These are phyloP conservation scores for Embidobia sp. DNA, from an alignment of 2,888 invertebrate genomes.

Conservation along the genomic window DNA sequence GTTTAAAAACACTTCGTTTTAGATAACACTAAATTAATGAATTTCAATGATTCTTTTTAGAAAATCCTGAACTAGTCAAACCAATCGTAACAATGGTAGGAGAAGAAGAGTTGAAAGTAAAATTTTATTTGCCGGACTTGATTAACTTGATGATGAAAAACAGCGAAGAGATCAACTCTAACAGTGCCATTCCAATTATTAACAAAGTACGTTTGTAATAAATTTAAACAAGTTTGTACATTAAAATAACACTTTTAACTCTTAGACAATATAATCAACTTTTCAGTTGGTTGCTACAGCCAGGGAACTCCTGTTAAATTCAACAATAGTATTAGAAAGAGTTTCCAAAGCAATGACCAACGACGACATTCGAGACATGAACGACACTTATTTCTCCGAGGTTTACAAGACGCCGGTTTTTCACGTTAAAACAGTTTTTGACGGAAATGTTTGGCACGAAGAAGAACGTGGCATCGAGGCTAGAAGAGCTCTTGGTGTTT, in stretches of 20 bases:
- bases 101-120: slow-evolving; percentile 72
- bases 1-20: no score
- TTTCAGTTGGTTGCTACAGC: slow-evolving; percentile 74
- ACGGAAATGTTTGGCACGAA: slow-evolving; percentile 75
- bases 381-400: slow-evolving; percentile 77
- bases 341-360: slow-evolving; percentile 76
- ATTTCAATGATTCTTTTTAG: no score
- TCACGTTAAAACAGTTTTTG: slow-evolving; percentile 72
- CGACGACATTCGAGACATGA: slow-evolving; percentile 80
- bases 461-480: slow-evolving; percentile 78
- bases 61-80: slow-evolving; percentile 78
- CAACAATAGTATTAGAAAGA: slow-evolving; percentile 73
- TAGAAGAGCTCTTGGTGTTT: slow-evolving; percentile 74
- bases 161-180: slow-evolving; percentile 73
- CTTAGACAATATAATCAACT: no score
- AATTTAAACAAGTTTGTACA: not conserved
- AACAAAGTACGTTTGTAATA: slow-evolving; percentile 74
- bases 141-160: slow-evolving; percentile 73
- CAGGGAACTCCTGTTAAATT: slow-evolving; percentile 76
- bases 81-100: slow-evolving; percentile 75
- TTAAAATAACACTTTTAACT: not conserved
- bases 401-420: slow-evolving; percentile 72
- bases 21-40: no score
- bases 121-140: slow-evolving; percentile 75
- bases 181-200: slow-evolving; percentile 71